phyloP scores from a whole-genome alignment of 2,113 vertebrate genomes.

The Ornithorhynchus anatinus region DNA sequence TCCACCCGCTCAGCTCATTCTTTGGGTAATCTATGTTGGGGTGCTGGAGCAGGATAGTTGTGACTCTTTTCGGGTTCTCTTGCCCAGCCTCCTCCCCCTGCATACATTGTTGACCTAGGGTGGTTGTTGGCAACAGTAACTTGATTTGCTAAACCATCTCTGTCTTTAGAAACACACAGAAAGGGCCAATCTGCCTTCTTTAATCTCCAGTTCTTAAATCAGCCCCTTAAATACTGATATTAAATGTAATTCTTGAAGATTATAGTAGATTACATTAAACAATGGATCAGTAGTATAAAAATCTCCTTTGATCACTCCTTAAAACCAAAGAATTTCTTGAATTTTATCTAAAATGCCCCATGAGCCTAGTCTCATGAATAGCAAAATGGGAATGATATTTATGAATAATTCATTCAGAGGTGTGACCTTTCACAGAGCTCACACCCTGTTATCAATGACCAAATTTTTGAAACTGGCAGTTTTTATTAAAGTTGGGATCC shows the following conservation, averaged over 20 bases:
- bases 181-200: constrained; percentile 7
- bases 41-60: no score
- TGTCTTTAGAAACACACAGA: background rate
- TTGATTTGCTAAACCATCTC: no score
- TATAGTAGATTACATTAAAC: constrained; percentile 1
- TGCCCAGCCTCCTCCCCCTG: no score
- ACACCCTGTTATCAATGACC: background rate
- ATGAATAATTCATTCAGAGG: background rate
- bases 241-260: background rate
- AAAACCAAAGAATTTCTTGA: background rate
- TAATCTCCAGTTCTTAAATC: constrained; percentile 12
- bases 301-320: background rate
- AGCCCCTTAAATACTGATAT: background rate
- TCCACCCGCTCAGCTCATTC: no score
- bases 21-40: no score
- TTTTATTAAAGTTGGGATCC: background rate
- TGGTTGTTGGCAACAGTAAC: no score
- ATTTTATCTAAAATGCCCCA: background rate
- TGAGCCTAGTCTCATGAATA: background rate
- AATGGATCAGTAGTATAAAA: background rate
- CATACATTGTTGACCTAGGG: no score
- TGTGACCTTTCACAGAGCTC: background rate
- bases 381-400: constrained; percentile 6
- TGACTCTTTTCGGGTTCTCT: no score
- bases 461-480: background rate